Evolutionary conservation across 2,888 invertebrate genomes (phyloP).

Genomic region (Dryobotodes eremita): DNA sequence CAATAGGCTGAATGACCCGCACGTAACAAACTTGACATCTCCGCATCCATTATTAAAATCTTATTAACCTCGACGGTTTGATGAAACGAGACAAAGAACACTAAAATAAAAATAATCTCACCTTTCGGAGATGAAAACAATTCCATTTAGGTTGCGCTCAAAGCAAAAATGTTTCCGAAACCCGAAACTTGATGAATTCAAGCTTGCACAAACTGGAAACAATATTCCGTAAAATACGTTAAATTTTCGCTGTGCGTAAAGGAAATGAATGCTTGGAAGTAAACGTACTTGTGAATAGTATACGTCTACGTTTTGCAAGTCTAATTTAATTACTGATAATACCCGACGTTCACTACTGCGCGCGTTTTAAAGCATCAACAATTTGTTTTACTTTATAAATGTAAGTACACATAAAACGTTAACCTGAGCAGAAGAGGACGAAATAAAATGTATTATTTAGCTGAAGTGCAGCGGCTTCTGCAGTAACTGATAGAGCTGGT

Average conservation of each 20-base stretch:
- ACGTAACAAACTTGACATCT: constrained; percentile 71
- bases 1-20: constrained; percentile 46
- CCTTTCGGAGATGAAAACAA: constrained; percentile 61
- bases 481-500: not conserved
- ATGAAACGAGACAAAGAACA: constrained; percentile 68
- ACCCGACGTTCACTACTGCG: constrained; percentile 55
- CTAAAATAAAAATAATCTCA: constrained; percentile 67
- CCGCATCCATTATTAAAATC: constrained; percentile 80
- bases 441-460: constrained; percentile 28
- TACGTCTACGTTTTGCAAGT: constrained; percentile 64
- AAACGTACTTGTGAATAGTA: constrained; percentile 31
- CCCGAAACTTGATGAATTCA: constrained; percentile 53
- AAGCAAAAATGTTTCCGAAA: constrained; percentile 53
- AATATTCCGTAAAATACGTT: constrained; percentile 43
- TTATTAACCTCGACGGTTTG: constrained; percentile 75
- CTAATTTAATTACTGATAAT: constrained; percentile 72
- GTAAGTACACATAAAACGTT: constrained; percentile 43
- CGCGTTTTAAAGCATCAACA: constrained; percentile 54
- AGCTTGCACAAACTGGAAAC: constrained; percentile 46
- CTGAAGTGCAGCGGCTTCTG: not conserved
- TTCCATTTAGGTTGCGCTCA: constrained; percentile 46
- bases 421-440: not conserved
- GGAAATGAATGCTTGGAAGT: constrained; percentile 50
- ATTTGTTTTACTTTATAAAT: constrained; percentile 54
- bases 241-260: constrained; percentile 48